These are phyloP conservation scores for Orthosia gothica DNA, from an alignment of 2,888 invertebrate genomes.

Conservation along the genomic window DNA sequence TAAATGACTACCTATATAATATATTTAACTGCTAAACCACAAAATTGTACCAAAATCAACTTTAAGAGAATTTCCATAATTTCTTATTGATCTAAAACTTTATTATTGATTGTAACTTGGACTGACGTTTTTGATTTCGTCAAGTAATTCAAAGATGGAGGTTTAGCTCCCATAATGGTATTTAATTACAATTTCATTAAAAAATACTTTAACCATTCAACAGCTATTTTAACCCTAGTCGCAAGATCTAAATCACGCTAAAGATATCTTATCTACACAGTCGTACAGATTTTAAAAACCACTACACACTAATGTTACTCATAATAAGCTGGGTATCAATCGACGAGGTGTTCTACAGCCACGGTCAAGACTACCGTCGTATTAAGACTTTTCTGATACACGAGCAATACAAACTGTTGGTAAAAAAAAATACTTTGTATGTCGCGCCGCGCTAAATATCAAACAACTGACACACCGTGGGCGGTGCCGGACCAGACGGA, in stretches of 20 bases:
- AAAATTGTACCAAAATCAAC: background rate
- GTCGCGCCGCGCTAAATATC: background rate
- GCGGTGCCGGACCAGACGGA: background rate
- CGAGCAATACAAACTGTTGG: background rate
- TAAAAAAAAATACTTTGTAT: background rate
- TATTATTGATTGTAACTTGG: background rate
- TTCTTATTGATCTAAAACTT: background rate
- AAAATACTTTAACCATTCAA: too few relatives aligned
- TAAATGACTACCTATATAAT: background rate
- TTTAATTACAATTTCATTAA: too few relatives aligned
- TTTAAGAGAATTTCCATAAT: background rate
- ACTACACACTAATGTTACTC: background rate
- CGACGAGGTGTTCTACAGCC: background rate
- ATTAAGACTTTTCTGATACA: background rate
- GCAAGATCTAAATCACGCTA: background rate
- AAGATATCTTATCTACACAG: too few relatives aligned
- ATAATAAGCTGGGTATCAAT: background rate
- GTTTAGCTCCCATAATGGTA: too few relatives aligned
- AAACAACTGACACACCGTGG: background rate
- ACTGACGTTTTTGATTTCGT: background rate
- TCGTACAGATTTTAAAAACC: background rate
- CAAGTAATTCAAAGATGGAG: background rate
- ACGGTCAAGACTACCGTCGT: background rate
- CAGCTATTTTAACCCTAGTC: too few relatives aligned
- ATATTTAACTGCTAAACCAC: too few relatives aligned